phyloP scores from a whole-genome alignment of 2,113 vertebrate genomes.

The Malurus cyaneus region DNA sequence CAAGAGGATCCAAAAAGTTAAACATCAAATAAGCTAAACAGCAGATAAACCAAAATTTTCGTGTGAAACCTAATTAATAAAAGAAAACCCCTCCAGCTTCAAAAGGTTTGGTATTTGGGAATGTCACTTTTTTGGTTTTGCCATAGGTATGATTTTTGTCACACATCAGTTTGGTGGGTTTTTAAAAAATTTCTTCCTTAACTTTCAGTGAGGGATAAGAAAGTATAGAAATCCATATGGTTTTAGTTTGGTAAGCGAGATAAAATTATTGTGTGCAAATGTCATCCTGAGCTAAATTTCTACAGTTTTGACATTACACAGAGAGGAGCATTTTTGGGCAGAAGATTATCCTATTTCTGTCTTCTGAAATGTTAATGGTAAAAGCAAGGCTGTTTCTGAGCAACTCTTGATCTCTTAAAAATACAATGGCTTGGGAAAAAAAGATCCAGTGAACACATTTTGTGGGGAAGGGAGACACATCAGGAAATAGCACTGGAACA shows the following conservation, averaged over 20 bases:
- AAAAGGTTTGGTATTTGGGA: neutral
- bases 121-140: neutral
- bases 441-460: neutral
- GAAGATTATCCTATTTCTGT: neutral
- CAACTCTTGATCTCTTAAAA: neutral
- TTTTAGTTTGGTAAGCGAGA: neutral
- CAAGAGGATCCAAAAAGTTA: neutral
- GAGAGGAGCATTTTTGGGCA: neutral
- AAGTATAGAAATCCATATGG: neutral
- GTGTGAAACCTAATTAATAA: neutral
- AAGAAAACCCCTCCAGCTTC: neutral
- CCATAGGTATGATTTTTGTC: neutral
- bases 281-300: neutral
- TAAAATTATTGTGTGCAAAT: neutral
- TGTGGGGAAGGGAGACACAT: neutral
- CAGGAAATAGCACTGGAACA: neutral
- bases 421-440: neutral
- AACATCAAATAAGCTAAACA: neutral
- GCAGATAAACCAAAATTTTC: neutral
- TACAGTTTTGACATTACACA: neutral
- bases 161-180: neutral
- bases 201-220: neutral
- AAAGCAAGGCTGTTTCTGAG: neutral
- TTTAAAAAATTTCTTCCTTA: neutral
- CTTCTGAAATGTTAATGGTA: slow-evolving; percentile 11